A percentile compares a stretch with the other conserved stretches of the same genome.
phyloP scores from a whole-genome alignment of 2,797 vertebrate genomes.

The Gymnoscopelus microlampas region DNA sequence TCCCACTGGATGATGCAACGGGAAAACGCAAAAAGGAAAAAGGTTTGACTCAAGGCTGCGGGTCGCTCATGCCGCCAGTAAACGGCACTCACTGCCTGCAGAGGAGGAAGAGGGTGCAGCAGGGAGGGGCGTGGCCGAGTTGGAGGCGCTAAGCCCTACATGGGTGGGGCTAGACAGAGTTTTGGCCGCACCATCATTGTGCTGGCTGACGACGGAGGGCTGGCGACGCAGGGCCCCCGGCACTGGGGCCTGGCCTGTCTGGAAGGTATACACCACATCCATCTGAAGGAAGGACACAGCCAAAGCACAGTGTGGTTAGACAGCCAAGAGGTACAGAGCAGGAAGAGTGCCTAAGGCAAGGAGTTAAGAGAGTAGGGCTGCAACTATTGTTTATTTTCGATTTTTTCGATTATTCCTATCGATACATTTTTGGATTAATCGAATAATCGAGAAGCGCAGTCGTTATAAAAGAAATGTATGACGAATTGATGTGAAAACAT shows the following conservation, averaged over 20 bases:
- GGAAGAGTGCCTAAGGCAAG: constrained; percentile 8
- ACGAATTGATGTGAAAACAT: too few species aligned
- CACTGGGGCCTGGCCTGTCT: constrained; percentile 93
- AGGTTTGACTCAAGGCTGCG: constrained; percentile 49
- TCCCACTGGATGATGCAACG: constrained; percentile 26
- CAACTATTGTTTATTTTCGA: too few species aligned
- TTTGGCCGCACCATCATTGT: constrained; percentile 93
- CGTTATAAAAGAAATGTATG: too few species aligned
- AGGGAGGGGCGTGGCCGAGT: constrained; percentile 87
- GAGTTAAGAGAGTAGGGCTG: not conserved
- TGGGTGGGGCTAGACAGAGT: constrained; percentile 98
- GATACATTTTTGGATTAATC: too few species aligned
- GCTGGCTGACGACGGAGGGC: constrained; percentile 96
- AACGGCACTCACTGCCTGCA: constrained; percentile 96
- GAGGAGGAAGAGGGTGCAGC: constrained; percentile 78
- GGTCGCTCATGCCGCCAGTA: constrained; percentile 62
- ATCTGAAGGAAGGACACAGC: constrained; percentile 94
- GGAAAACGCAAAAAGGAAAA: constrained; percentile 15
- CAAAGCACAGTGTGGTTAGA: constrained; percentile 57
- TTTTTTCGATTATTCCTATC: too few species aligned
- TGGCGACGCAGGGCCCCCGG: constrained; percentile 95
- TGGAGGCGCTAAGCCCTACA: constrained; percentile 92
- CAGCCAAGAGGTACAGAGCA: constrained; percentile 69
- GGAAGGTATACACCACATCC: constrained; percentile 99
- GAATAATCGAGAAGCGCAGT: too few species aligned